phyloP scores from a whole-genome alignment of 2,888 invertebrate genomes.

The Drosophila recens region DNA sequence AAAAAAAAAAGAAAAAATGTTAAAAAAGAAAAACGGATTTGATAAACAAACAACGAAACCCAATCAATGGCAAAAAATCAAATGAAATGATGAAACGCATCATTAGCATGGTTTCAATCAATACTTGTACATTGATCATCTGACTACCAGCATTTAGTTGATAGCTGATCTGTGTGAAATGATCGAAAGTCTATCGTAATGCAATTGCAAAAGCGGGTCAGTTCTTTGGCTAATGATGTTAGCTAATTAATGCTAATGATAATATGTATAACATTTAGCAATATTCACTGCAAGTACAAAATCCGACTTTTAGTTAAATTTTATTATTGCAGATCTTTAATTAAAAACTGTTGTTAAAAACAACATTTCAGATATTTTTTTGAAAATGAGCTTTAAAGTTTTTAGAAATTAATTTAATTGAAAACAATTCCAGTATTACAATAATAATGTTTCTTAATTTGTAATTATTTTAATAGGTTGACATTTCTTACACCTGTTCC shows the following conservation, averaged over 20 bases:
- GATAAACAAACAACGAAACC: slow-evolving; percentile 35
- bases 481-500: neutral
- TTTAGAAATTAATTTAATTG: too few relatives aligned
- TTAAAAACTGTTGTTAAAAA: too few relatives aligned
- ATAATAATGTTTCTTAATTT: too few relatives aligned
- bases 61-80: slow-evolving; percentile 67
- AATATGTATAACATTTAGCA: neutral
- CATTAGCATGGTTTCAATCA: slow-evolving; percentile 79
- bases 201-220: slow-evolving; percentile 66
- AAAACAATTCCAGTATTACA: too few relatives aligned
- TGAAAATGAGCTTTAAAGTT: too few relatives aligned
- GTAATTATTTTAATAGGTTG: neutral
- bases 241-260: slow-evolving; percentile 74
- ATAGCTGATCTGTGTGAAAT: slow-evolving; percentile 18
- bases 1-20: slow-evolving; percentile 8
- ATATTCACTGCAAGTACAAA: neutral
- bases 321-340: too few relatives aligned
- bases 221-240: slow-evolving; percentile 60
- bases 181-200: slow-evolving; percentile 2
- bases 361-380: too few relatives aligned
- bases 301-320: neutral
- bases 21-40: slow-evolving; percentile 36
- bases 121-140: slow-evolving; percentile 65
- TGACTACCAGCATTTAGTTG: slow-evolving; percentile 68
- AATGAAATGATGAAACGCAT: slow-evolving; percentile 39